A percentile compares a stretch with the other conserved stretches of the same genome.
Evolutionary conservation across 2,888 invertebrate species (phyloP).

Genomic region (Phania funesta): DNA sequence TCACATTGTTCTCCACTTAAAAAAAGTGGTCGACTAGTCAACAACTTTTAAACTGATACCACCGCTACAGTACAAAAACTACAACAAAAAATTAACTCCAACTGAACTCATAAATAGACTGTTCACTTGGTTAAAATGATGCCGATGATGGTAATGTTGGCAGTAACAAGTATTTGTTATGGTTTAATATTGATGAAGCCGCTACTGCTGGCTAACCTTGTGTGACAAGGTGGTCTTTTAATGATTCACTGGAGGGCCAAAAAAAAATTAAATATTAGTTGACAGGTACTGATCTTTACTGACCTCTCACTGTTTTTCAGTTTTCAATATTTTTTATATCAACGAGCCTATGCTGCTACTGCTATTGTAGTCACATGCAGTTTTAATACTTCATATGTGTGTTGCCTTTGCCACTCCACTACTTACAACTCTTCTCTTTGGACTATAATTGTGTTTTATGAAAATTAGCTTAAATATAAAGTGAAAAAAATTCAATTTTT

Average conservation of each 20-base stretch:
- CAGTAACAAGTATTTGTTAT: conserved; percentile 56
- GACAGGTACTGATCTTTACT: background rate
- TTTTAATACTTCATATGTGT: background rate
- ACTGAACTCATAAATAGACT: conserved; percentile 30
- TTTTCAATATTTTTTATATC: no score
- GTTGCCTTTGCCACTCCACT: conserved; percentile 5
- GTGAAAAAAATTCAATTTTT: conserved; percentile 47
- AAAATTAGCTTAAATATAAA: conserved; percentile 38
- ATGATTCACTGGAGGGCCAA: conserved; percentile 31
- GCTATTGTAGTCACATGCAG: no score
- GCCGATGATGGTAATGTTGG: conserved; percentile 24
- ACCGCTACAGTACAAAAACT: background rate
- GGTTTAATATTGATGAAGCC: conserved; percentile 22
- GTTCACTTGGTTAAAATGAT: conserved; percentile 31
- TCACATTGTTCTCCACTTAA: conserved; percentile 12
- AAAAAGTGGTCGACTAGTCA: conserved; percentile 7
- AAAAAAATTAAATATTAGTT: background rate
- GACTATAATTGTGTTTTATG: background rate
- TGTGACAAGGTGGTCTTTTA: conserved; percentile 64
- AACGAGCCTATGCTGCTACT: no score
- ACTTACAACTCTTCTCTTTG: background rate
- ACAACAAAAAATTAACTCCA: background rate
- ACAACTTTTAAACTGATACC: conserved; percentile 11
- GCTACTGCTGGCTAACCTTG: conserved; percentile 45
- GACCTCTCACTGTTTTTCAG: background rate